Evolutionary conservation across 2,888 invertebrate species (phyloP), one percentile per base, ranked within the genome.

Genomic region (Flexamia atlantica): DNA sequence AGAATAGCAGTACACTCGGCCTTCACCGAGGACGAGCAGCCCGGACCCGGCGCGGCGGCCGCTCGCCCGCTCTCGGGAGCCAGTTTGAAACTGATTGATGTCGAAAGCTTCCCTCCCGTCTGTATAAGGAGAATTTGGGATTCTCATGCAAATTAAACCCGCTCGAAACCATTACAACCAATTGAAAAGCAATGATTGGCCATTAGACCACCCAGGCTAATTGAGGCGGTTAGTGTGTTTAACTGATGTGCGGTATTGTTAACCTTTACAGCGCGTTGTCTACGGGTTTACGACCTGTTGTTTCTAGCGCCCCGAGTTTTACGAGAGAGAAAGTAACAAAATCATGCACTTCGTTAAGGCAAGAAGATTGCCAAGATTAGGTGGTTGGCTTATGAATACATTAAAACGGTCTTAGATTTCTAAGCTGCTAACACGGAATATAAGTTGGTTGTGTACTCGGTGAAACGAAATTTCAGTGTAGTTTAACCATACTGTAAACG

Each of bases 171-270:
- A 76, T 76, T 76, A 76, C 76, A 76, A 76, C 76, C 76, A 76
- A 76, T 76, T 76, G 36, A 76, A 76, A 76, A 46, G 40, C 76
- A 76, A 76, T 76, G 23, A 76, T 46, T 36, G 36, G 25, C 76
- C 76, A 76, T 76, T 76, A 76, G 76, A 76, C 76, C 76, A 76
- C 76, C 76, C 76, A 50, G 76, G 40, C 23, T 70, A 70, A 70
- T n/a, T 70, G 70, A 76, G 28, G 50, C 25, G 25, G 64, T 64
- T 64, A 64, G 64, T 64, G 20, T 64, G 64, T 64, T 28, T 64
- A 25, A 60, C 60, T 60, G 60, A 25, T 60, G 60, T 60, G 60
- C 5, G 2, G 23, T 64, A 64, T 64, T 64, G 42, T 72, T 32
- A 72, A 36, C 72, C 40, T 68, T 23, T n/a, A 32, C n/a, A 32